Conservation (phyloP, 1,140 invertebrate species). For the Nasonia giraulti region DNA sequence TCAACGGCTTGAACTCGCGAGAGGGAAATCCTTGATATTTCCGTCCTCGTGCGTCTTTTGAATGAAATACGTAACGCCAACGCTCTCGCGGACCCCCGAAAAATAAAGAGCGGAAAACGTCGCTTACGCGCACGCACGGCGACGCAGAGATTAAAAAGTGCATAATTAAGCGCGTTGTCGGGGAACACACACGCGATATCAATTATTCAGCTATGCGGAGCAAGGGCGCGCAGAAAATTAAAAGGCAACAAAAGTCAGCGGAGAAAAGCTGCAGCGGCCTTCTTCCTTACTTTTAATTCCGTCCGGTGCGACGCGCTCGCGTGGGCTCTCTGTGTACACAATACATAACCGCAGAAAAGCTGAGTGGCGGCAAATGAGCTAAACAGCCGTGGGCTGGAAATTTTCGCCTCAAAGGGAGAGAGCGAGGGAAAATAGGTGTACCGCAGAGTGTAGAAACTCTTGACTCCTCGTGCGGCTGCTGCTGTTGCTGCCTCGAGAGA, state of each 20-base stretch:
- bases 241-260: slow-evolving; percentile 10
- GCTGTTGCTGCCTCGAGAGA: not conserved
- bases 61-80: too few relatives aligned
- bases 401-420: slow-evolving; percentile 21
- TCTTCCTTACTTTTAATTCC: not conserved
- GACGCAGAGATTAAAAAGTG: not conserved
- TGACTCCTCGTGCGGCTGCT: not conserved
- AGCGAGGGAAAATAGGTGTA: not conserved
- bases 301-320: not conserved
- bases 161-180: not conserved
- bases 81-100: too few relatives aligned
- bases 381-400: slow-evolving; percentile 25
- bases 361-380: slow-evolving; percentile 19
- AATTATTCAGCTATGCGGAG: not conserved
- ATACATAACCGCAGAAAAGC: not conserved
- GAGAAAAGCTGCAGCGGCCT: not conserved
- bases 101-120: too few relatives aligned
- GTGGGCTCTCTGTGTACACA: not conserved
- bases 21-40: too few relatives aligned
- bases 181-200: not conserved
- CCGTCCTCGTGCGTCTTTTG: too few relatives aligned
- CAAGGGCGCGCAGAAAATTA: not conserved
- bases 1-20: too few relatives aligned
- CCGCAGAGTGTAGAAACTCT: not conserved
- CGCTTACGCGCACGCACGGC: not conserved